Percentiles rank a stretch among this genome's conserved stretches.
Conservation (phyloP, 2,797 vertebrate species). For the Molossus alvarezi region DNA sequence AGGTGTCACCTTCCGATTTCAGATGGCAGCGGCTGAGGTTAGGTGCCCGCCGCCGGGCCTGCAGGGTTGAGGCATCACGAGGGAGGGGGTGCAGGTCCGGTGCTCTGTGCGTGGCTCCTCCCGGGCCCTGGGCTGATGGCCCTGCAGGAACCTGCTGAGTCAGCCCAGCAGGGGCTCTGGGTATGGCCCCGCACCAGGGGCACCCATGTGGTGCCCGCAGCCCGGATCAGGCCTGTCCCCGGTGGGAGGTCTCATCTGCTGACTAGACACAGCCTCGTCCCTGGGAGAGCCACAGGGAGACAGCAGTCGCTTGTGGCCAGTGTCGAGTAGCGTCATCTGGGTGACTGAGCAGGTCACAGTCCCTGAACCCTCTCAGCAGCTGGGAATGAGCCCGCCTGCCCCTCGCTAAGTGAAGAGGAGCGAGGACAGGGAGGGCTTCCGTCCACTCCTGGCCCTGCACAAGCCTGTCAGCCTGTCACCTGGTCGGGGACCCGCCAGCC, state of each 20-base stretch:
- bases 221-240: not conserved
- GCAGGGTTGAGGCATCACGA: not conserved
- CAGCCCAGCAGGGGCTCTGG: fast-evolving
- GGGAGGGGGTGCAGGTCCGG: not conserved
- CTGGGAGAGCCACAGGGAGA: fast-evolving
- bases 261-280: not conserved
- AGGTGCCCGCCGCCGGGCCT: fast-evolving
- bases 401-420: not conserved
- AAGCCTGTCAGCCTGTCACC: not conserved
- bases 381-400: not conserved
- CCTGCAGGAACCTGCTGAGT: not conserved
- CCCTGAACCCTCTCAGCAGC: not conserved
- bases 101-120: no score
- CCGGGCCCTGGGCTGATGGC: no score
- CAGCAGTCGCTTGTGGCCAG: fast-evolving
- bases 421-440: not conserved
- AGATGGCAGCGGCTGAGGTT: not conserved
- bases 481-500: not conserved
- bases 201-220: fast-evolving
- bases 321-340: fast-evolving
- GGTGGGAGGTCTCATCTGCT: not conserved
- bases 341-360: fast-evolving
- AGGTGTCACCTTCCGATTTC: not conserved
- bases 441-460: no score
- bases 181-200: fast-evolving